Conservation (phyloP, 2,113 vertebrate species). For the Pterophyllum scalare region DNA sequence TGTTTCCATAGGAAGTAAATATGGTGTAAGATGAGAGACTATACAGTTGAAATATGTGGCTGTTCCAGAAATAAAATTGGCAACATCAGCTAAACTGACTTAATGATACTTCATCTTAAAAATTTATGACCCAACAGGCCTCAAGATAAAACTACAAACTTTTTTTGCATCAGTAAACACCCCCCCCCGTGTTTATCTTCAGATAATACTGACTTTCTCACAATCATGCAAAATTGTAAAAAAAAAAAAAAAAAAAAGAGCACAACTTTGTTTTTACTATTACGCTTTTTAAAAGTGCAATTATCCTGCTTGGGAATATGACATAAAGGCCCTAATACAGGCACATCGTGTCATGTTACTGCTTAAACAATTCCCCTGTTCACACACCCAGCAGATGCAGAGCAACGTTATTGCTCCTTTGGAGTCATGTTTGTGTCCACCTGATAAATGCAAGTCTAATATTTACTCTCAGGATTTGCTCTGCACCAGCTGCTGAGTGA, state of each 20-base stretch:
- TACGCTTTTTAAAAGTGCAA: not conserved
- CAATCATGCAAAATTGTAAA: not conserved
- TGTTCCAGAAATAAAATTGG: constrained; percentile 31
- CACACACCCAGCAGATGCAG: not conserved
- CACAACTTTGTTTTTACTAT: not conserved
- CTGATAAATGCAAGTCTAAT: not conserved
- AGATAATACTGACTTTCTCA: not conserved
- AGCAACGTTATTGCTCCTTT: not conserved
- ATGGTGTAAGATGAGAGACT: constrained; percentile 27
- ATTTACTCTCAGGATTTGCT: constrained; percentile 19
- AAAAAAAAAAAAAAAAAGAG: not conserved
- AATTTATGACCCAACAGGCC: constrained; percentile 26
- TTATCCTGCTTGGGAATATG: not conserved
- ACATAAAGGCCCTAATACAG: not conserved
- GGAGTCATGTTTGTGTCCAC: not conserved
- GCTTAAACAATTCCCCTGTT: not conserved
- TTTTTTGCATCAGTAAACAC: constrained; percentile 6
- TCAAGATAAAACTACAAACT: constrained; percentile 25
- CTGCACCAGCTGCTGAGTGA: not conserved
- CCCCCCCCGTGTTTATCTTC: not conserved
- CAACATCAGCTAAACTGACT: constrained; percentile 33
- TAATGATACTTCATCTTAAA: constrained; percentile 43
- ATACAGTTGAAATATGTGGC: constrained; percentile 8
- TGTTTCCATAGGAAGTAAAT: constrained; percentile 54
- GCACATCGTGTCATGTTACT: not conserved